Evolutionary conservation across 2,888 invertebrate species (phyloP).

Genomic region (Homarus gammarus): DNA sequence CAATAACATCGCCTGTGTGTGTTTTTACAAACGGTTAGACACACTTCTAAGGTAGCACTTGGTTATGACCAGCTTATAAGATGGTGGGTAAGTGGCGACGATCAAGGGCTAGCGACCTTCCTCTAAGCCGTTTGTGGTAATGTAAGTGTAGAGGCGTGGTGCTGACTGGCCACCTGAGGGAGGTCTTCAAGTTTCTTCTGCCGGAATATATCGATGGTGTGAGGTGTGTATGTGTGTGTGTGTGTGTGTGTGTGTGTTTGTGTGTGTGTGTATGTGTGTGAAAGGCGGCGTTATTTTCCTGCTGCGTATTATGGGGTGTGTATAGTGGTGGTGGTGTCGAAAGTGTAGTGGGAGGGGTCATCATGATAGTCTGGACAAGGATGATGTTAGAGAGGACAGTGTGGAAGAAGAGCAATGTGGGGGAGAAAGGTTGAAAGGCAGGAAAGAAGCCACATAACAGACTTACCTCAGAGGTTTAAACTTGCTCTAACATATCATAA

Average conservation of each 20-base stretch:
- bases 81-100: neutral
- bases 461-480: neutral
- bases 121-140: neutral
- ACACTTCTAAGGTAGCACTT: neutral
- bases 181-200: too few species aligned
- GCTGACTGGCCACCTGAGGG: neutral
- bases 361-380: neutral
- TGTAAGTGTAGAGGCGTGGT: neutral
- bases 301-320: neutral
- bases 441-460: neutral
- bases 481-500: too few species aligned
- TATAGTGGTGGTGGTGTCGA: neutral
- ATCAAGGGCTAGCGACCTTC: neutral
- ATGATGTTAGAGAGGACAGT: neutral
- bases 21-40: conserved; percentile 29
- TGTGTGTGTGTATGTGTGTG: conserved; percentile 35
- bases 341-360: neutral
- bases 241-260: conserved; percentile 23
- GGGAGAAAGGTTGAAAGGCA: neutral
- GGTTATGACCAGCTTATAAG: neutral
- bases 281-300: neutral
- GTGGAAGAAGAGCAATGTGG: neutral
- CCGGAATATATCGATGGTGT: too few species aligned
- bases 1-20: conserved; percentile 6
- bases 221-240: neutral